Conservation (phyloP, 2,113 vertebrate genomes). For the Oceanodroma tethys region DNA sequence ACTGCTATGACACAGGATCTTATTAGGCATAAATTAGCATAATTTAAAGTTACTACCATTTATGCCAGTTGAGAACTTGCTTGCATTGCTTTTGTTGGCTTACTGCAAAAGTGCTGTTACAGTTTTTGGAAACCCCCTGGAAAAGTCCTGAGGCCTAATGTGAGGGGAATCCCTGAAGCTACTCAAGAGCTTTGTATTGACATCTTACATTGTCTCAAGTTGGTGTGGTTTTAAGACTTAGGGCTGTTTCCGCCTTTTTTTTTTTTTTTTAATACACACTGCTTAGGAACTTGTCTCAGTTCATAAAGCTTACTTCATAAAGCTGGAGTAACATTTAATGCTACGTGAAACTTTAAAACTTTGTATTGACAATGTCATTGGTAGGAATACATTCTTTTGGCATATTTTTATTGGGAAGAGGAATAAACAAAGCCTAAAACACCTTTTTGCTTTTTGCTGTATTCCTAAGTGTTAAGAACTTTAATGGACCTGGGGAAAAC, state of each 20-base stretch:
- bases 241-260: background rate
- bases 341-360: background rate
- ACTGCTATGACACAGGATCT: background rate
- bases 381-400: background rate
- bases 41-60: background rate
- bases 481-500: background rate
- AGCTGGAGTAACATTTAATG: background rate
- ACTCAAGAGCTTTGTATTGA: background rate
- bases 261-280: too few relatives aligned
- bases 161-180: background rate
- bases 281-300: background rate
- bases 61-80: background rate
- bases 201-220: fast-evolving
- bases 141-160: background rate
- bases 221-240: background rate
- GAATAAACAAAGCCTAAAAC: background rate
- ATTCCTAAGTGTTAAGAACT: background rate
- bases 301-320: background rate
- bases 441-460: background rate
- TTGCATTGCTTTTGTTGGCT: background rate
- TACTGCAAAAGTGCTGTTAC: background rate
- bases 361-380: background rate
- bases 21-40: conserved; percentile 15
- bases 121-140: background rate
- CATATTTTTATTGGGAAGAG: background rate